Conservation (phyloP, 2,797 vertebrate species). For the Pseudomugil tenellus region DNA sequence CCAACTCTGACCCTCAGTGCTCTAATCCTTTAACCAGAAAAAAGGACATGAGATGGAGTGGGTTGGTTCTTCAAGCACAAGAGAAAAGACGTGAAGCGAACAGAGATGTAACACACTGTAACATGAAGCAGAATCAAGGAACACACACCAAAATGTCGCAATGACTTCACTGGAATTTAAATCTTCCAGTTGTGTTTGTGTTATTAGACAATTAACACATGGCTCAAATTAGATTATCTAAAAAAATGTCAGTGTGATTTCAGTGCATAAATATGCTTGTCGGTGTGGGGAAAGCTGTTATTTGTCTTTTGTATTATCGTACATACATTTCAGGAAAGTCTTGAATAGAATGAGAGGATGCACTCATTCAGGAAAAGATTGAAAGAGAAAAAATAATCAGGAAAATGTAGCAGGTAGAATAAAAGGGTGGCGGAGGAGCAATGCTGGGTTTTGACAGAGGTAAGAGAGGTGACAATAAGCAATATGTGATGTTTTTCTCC, state of each 20-base stretch:
- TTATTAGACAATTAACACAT: constrained; percentile 36
- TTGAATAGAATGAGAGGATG: constrained; percentile 34
- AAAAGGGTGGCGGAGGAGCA: constrained; percentile 50
- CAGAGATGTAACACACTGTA: constrained; percentile 38
- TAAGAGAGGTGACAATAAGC: constrained; percentile 61
- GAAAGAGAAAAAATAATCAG: constrained; percentile 35
- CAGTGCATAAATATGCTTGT: constrained; percentile 32
- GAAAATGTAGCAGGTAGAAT: constrained; percentile 53
- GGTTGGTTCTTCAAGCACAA: constrained; percentile 32
- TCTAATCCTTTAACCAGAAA: constrained; percentile 69
- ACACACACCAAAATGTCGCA: not conserved
- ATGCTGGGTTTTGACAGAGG: constrained; percentile 64
- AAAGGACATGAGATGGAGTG: constrained; percentile 27
- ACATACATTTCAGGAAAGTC: constrained; percentile 30
- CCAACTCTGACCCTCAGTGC: constrained; percentile 70
- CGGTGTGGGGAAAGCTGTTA: constrained; percentile 31
- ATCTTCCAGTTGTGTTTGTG: constrained; percentile 1
- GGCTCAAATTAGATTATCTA: constrained; percentile 28
- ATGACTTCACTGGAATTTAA: not conserved
- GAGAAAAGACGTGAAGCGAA: constrained; percentile 32
- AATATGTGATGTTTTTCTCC: constrained; percentile 69
- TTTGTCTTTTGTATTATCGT: constrained; percentile 30
- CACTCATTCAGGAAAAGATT: constrained; percentile 42
- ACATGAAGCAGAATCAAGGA: constrained; percentile 12
- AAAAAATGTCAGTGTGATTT: constrained; percentile 25